phyloP scores from a whole-genome alignment of 2,797 vertebrate species.

The Ceryle rudis region DNA sequence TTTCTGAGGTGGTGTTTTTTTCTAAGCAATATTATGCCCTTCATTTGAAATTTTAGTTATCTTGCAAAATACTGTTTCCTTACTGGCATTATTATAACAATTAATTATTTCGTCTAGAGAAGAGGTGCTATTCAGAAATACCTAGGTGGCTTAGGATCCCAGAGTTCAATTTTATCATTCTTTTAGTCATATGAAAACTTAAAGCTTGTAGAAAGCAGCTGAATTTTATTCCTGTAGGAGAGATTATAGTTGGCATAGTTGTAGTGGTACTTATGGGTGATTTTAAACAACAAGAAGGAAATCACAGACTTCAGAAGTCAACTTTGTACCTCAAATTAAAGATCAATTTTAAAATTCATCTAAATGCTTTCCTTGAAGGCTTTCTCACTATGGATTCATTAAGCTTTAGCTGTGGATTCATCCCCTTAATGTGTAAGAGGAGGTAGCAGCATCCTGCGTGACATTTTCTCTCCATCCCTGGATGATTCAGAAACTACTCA shows the following conservation, averaged over 20 bases:
- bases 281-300: neutral
- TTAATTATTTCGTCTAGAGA: neutral
- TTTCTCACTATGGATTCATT: neutral
- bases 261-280: neutral
- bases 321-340: neutral
- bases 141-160: neutral
- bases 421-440: neutral
- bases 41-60: neutral
- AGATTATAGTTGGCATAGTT: neutral
- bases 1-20: neutral
- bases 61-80: neutral
- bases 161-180: neutral
- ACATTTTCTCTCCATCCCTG: neutral
- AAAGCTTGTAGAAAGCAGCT: neutral
- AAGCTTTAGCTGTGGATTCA: neutral
- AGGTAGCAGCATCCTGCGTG: neutral
- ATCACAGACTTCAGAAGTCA: neutral
- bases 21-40: too few relatives aligned
- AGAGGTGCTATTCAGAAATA: neutral
- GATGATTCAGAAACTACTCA: neutral
- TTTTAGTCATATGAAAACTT: neutral
- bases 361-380: neutral
- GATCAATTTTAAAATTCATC: neutral
- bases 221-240: neutral
- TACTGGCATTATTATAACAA: neutral